These are phyloP conservation scores for Pseudococcus longispinus DNA, from an alignment of 2,888 invertebrate genomes.

Conservation along the genomic window DNA sequence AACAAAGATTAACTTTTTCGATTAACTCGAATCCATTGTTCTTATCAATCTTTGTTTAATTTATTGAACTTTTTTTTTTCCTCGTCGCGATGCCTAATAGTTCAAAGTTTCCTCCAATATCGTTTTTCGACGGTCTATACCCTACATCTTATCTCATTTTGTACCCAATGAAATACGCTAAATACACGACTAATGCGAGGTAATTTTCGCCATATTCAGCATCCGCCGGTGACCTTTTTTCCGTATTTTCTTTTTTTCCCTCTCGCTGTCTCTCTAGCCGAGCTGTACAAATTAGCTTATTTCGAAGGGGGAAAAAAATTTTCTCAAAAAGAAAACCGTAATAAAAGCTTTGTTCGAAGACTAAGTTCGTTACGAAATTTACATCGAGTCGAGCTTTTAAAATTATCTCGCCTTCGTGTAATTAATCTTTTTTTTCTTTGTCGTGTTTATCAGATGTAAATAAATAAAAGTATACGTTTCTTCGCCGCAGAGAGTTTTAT, in stretches of 20 bases:
- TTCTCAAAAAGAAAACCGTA: not conserved
- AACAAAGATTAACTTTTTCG: slow-evolving; percentile 19
- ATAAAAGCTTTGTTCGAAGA: not conserved
- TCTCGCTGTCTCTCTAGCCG: not conserved
- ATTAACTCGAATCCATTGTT: slow-evolving; percentile 2
- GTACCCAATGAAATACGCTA: not conserved
- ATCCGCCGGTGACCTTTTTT: not conserved
- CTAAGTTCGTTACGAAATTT: not conserved
- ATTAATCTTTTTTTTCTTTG: slow-evolving; percentile 12
- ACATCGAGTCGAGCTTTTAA: slow-evolving; percentile 6
- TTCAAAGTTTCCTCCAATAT: not conserved
- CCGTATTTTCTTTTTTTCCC: not conserved
- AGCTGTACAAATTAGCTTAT: not conserved
- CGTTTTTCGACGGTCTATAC: not conserved
- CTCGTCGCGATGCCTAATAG: not conserved
- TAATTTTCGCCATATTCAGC: not conserved
- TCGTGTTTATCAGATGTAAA: slow-evolving; percentile 25
- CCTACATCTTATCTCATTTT: not conserved
- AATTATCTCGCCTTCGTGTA: not conserved
- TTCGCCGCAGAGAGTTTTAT: not conserved
- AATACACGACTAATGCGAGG: not conserved
- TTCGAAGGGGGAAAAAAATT: not conserved
- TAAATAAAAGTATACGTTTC: not conserved
- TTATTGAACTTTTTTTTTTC: not conserved
- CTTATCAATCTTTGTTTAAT: slow-evolving; percentile 24